Percentiles rank a stretch among this genome's conserved stretches.
Conservation (phyloP, 1,140 invertebrate species). For the Mya arenaria region DNA sequence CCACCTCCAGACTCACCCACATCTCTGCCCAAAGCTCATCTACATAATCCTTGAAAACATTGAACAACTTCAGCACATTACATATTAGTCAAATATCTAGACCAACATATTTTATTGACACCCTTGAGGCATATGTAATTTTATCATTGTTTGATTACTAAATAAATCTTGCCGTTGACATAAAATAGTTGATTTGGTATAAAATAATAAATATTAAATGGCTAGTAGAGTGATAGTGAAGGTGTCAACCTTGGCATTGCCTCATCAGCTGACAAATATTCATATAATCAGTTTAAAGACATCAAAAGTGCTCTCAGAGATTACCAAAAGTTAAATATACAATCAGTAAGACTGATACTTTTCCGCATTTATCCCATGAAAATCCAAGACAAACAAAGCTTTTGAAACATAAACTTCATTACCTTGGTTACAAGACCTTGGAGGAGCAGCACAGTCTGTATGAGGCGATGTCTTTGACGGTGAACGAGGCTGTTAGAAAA, state of each 20-base stretch:
- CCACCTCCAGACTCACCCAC: slow-evolving; percentile 14
- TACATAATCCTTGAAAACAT: slow-evolving; percentile 31
- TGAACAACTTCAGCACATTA: background rate
- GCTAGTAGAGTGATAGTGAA: no score
- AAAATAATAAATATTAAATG: no score
- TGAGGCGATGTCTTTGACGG: slow-evolving; percentile 68
- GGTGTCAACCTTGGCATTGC: no score
- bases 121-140: background rate
- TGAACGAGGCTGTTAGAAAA: slow-evolving; percentile 71
- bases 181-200: background rate
- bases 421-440: slow-evolving; percentile 66
- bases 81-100: background rate
- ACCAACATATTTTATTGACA: background rate
- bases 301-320: no score
- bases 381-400: no score
- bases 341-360: no score
- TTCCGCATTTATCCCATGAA: no score
- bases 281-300: no score
- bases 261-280: no score
- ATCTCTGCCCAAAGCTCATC: slow-evolving; percentile 3
- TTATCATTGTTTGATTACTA: background rate
- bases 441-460: slow-evolving; percentile 65
- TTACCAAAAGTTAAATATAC: no score
- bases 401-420: no score
- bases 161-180: background rate